Evolutionary conservation across 2,797 vertebrate species (phyloP).

Genomic region (Triplophysa yarkandensis): DNA sequence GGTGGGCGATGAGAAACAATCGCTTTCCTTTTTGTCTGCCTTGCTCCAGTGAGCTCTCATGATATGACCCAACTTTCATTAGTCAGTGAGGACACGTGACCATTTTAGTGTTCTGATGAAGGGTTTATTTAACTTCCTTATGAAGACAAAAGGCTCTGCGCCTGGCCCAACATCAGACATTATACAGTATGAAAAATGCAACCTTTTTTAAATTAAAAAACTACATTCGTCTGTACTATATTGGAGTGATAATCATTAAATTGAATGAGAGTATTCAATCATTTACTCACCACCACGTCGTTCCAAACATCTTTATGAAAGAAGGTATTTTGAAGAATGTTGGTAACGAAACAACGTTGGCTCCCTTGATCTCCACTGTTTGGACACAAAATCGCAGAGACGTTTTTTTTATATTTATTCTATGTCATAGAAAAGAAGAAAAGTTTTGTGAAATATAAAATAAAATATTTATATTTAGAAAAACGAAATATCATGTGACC

Average conservation of each 20-base stretch:
- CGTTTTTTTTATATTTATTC: too few species aligned
- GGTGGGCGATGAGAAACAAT: slow-evolving; percentile 13
- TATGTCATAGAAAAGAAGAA: too few species aligned
- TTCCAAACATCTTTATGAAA: too few species aligned
- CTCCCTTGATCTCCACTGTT: too few species aligned
- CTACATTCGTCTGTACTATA: background rate
- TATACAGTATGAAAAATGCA: background rate
- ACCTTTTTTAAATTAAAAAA: background rate
- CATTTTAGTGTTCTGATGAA: slow-evolving; percentile 18
- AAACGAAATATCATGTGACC: background rate
- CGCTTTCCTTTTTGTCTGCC: background rate
- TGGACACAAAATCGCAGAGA: too few species aligned
- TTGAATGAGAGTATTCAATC: too few species aligned
- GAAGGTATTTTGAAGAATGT: too few species aligned
- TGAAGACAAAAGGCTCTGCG: background rate
- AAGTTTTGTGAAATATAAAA: too few species aligned
- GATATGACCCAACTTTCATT: slow-evolving; percentile 22
- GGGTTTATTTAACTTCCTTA: background rate
- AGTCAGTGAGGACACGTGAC: slow-evolving; percentile 6
- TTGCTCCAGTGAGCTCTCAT: slow-evolving; percentile 14
- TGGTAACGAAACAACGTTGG: too few species aligned
- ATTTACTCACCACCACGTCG: too few species aligned
- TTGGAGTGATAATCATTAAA: too few species aligned
- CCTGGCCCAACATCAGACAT: background rate
- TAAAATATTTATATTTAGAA: too few species aligned